Evolutionary conservation across 2,888 invertebrate genomes (phyloP).

Genomic region (Ellobium chinense): DNA sequence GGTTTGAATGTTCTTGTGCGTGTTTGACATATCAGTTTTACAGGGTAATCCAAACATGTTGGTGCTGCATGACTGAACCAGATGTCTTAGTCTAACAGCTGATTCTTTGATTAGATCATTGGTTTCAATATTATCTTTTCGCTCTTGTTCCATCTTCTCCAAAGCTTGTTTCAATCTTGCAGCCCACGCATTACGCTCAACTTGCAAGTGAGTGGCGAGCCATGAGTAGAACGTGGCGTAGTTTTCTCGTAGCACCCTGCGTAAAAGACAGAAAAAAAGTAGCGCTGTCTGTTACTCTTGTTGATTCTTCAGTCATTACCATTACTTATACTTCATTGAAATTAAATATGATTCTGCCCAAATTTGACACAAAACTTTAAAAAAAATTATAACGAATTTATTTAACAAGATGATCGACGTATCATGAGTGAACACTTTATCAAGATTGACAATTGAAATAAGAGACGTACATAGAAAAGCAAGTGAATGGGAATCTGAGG

Average conservation of each 20-base stretch:
- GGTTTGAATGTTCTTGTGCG: not conserved
- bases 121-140: constrained; percentile 60
- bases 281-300: not conserved
- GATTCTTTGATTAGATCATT: constrained; percentile 27
- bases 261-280: constrained; percentile 41
- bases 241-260: constrained; percentile 62
- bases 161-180: constrained; percentile 68
- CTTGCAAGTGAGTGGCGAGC: constrained; percentile 68
- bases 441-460: too few species aligned
- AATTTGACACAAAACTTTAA: too few species aligned
- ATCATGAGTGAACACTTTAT: too few species aligned
- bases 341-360: too few species aligned
- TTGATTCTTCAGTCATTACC: not conserved
- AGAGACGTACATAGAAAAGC: too few species aligned
- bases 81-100: not conserved
- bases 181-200: constrained; percentile 71
- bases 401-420: too few species aligned
- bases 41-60: not conserved
- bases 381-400: too few species aligned
- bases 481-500: too few species aligned
- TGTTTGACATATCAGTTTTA: not conserved
- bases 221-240: constrained; percentile 60
- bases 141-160: constrained; percentile 69
- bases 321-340: too few species aligned
- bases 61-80: not conserved